Evolutionary conservation across 2,797 vertebrate species (phyloP), one percentile per base, ranked within the genome.

Genomic region (Protosalanx chinensis): DNA sequence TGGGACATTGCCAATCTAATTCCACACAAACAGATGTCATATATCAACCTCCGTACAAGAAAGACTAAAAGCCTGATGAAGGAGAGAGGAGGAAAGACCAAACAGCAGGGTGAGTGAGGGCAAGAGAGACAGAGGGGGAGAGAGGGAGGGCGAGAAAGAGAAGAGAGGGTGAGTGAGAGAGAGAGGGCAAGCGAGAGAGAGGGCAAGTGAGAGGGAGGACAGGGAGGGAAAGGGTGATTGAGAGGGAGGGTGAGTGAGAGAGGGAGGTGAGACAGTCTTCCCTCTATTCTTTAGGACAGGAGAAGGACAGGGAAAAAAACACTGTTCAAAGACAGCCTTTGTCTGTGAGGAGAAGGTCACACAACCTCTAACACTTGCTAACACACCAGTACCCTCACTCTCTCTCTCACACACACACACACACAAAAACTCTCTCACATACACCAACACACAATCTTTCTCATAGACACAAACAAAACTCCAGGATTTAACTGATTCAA

Each of bases 1-100:
- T 57, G 91, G 88, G 90, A 92, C 79, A 75, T 73, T 74, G 73
- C 69, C 77, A 85, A 88, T 88, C 84, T 86, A 88, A 86, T 89
- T 90, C 86, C 84, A 82, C 82, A 83, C 81, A 79, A 90, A 85
- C 91, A 93, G 91, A 92, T 92, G 91, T 90, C 87, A 88, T 89
- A 88, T 85, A 91, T 91, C 84, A 91, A 82, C 76, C 72, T 68
- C 76, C 41, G 41, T 84, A 84, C 84, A 80, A 66, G 80, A 78
- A 86, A 76, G 85, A 81, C 75, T 86, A 71, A 62, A 23, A 68
- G 77, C 64, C 46, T 60, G 37, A n/a, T 29, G 75, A 67, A 18
- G 57, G 53, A 59, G 70, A 75, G 76, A 72, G 74, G 72, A 79
- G 76, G 73, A 71, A 29, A 12, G 20, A n/a, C 1, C 23, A 7